These are phyloP conservation scores for Babylonia areolata DNA, from an alignment of 1,140 invertebrate species.

Conservation along the genomic window DNA sequence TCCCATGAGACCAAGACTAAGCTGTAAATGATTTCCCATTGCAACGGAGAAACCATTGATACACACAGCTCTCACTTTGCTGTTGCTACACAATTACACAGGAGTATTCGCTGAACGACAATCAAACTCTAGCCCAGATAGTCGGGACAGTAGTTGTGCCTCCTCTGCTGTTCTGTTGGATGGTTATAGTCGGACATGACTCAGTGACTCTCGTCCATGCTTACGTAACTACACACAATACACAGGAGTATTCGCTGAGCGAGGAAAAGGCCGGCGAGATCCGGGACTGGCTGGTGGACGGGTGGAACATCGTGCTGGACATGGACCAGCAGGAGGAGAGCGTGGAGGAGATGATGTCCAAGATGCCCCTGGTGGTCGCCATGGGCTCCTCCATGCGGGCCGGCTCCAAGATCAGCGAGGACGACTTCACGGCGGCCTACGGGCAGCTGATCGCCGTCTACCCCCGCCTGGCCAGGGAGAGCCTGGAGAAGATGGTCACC, in stretches of 20 bases:
- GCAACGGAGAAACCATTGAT: too few relatives aligned
- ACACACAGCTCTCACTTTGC: too few relatives aligned
- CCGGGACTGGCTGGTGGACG: conserved; percentile 42
- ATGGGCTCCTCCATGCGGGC: conserved; percentile 17
- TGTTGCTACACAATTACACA: too few relatives aligned
- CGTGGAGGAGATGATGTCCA: conserved; percentile 22
- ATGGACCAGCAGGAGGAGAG: conserved; percentile 22
- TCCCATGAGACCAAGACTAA: too few relatives aligned
- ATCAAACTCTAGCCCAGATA: too few relatives aligned
- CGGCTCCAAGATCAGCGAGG: conserved; percentile 40
- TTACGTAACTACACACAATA: too few relatives aligned
- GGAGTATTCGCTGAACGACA: too few relatives aligned
- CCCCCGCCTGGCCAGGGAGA: conserved; percentile 32
- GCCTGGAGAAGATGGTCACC: conserved; percentile 41
- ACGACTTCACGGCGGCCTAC: conserved; percentile 37
- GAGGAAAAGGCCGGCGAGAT: conserved; percentile 35
- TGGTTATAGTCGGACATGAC: too few relatives aligned
- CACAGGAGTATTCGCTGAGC: conserved; percentile 38
- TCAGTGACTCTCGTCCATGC: too few relatives aligned
- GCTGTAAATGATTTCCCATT: too few relatives aligned
- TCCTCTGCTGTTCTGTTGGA: too few relatives aligned
- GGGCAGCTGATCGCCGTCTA: conserved; percentile 37
- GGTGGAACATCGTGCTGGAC: conserved; percentile 39
- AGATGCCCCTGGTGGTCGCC: conserved; percentile 38
- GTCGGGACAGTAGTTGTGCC: too few relatives aligned